Conservation (phyloP, 92 coral and sea anemone genomes). For the Scolanthus callimorphus region DNA sequence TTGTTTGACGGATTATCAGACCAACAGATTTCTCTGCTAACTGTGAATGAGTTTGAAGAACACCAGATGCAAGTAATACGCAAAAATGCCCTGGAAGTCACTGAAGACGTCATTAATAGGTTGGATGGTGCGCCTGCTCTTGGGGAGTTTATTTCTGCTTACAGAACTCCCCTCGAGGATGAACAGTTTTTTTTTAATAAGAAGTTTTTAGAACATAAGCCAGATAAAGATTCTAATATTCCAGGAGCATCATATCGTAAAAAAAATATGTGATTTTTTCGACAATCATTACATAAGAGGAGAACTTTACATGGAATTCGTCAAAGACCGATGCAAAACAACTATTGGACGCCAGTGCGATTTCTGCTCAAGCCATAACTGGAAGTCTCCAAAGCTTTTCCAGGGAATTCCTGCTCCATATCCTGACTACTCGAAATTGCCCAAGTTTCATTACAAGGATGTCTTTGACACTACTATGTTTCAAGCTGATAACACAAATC, state of each 20-base stretch:
- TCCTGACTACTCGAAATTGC: constrained; percentile 25
- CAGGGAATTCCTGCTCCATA: constrained; percentile 32
- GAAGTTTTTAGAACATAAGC: constrained; percentile 4
- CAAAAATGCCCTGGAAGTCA: constrained; percentile 18
- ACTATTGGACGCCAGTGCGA: constrained; percentile 23
- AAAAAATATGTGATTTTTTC: constrained; percentile 25
- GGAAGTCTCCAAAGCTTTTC: constrained; percentile 15
- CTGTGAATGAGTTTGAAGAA: constrained; percentile 19
- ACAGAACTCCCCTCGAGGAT: constrained; percentile 21
- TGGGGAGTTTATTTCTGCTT: constrained; percentile 11
- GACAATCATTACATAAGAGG: constrained; percentile 29
- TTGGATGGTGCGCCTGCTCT: constrained; percentile 24
- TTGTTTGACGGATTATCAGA: constrained; percentile 23
- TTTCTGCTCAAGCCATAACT: constrained; percentile 16
- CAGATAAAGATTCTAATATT: constrained; percentile 4
- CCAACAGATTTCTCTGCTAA: constrained; percentile 8
- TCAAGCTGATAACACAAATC: constrained; percentile 8
- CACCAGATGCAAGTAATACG: constrained; percentile 6
- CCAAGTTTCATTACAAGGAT: constrained; percentile 21
- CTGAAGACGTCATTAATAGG: constrained; percentile 16
- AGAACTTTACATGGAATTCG: constrained; percentile 40
- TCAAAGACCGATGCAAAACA: constrained; percentile 28
- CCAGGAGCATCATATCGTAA: constrained; percentile 34
- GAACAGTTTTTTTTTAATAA: constrained; percentile 16
- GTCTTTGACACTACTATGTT: constrained; percentile 5